Evolutionary conservation across 2,888 invertebrate genomes (phyloP), one percentile per base, ranked within the genome.

Genomic region (Nasonovia ribisnigri): DNA sequence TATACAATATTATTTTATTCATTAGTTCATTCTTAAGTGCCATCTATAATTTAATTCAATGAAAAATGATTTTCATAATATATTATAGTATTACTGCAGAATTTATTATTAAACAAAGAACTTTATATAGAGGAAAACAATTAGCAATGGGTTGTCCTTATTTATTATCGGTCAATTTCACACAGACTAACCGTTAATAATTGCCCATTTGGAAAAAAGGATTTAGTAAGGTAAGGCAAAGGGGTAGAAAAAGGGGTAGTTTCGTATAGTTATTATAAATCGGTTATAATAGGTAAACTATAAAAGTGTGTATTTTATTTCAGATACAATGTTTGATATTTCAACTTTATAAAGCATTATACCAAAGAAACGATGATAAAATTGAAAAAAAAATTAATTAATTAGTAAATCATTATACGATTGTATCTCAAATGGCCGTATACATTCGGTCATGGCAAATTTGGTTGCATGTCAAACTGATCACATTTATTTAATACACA

Each of bases 91-190:
- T 67, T 67, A 67, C 13, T 67, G 67, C 67, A n/a, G 77, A 77
- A 77, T 77, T 36, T 77, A 77, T 36, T 77, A 77, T 77, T 77
- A 36, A 77, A 20, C 67, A 24, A 77, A 20, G 36, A 20, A 36
- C 77, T 77, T 36, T 20, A 36, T 20, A 36, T 77, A 20, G 77
- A 6, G 77, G 20, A 36, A 77, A 77, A 77, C 6, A 77, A 77
- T 77, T 77, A 77, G 51, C 51, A 5, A n/a, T 46, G 3, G 51
- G 29, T 16, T 20, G 46, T n/a, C 16, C 51, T 88, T 87, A 87
- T 87, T 87, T 88, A 88, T 88, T 88, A 51, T n/a, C n/a, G 48
- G n/a, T 88, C 51, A n/a, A 88, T 88, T 88, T 88, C 87, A 88
- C 87, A 36, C 51, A 3, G n/a, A 51, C 36, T 51, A 16, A 36